Evolutionary conservation across 35 echinoderm and acorn worm genomes (phyloP), one percentile per base, ranked within the genome.

Genomic region (Apostichopus californicus): DNA sequence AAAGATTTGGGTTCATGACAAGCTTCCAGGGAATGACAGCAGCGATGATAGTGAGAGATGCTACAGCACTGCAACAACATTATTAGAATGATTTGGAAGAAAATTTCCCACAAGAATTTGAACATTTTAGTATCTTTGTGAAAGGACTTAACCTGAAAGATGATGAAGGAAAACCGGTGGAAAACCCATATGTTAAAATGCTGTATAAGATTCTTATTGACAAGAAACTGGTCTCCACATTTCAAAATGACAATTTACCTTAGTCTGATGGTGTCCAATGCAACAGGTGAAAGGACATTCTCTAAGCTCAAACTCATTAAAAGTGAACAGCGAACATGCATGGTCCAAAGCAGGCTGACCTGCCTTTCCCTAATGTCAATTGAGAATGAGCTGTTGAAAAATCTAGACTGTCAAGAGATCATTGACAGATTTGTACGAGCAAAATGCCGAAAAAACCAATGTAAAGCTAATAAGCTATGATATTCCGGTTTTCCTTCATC

Each of bases 111-210:
- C 55, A 83, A 83, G 80, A 83, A 83, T 6, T 83, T 54, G 80
- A 83, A 56, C 80, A 83, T 83, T 83, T 83, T 83, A 83, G 80
- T 83, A 83, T 83, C 80, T 83, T 83, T 83, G 80, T 83, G 80
- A 83, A 83, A 83, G 80, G 10, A 8, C 54, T 83, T 83, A 83
- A 83, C 80, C 80, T 56, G 80, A 83, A 83, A 83, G 80, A 83
- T 83, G 80, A 83, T 83, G 80, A 83, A 83, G 80, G 80, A 83
- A 57, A 83, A 83, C 80, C 55, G 80, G 80, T 56, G 80, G 80
- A 83, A 83, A 83, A 83, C 80, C 80, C 80, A 54, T 83, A 55
- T 83, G 80, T 83, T 83, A 83, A 83, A 83, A 83, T 83, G 80
- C 80, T 83, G 80, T 83, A 83, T 83, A 83, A 83, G 80, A 83